These are phyloP conservation scores for Acanthosepion lycidas DNA, from an alignment of 2,888 invertebrate genomes.

Conservation along the genomic window DNA sequence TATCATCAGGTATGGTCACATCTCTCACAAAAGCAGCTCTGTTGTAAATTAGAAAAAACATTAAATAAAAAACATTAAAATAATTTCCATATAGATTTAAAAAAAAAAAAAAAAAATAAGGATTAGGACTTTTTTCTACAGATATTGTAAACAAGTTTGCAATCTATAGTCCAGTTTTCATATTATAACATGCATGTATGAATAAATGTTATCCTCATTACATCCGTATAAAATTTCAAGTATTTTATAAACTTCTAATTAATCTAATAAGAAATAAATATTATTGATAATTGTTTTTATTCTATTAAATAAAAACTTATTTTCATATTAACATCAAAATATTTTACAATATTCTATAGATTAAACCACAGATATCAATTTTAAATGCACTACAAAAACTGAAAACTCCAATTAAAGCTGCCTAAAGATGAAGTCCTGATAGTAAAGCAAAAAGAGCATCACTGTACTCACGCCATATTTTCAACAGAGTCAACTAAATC, in stretches of 20 bases:
- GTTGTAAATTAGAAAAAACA: background rate
- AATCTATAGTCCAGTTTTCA: background rate
- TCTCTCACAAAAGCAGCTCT: conserved; percentile 68
- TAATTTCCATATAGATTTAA: background rate
- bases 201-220: background rate
- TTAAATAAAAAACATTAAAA: background rate
- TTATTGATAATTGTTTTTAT: background rate
- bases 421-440: no score
- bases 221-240: background rate
- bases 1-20: conserved; percentile 72
- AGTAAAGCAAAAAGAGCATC: no score
- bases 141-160: background rate
- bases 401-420: background rate
- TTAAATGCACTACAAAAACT: background rate
- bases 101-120: background rate
- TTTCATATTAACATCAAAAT: background rate
- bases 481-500: conserved; percentile 52
- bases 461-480: background rate
- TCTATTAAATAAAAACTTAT: background rate
- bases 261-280: background rate
- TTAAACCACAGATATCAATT: background rate
- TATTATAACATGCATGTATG: background rate
- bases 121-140: background rate
- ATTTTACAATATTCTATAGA: background rate
- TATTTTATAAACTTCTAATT: background rate